Base-by-base conservation (phyloP, 2,113 vertebrate species). In the Trogon surrucura region DNA sequence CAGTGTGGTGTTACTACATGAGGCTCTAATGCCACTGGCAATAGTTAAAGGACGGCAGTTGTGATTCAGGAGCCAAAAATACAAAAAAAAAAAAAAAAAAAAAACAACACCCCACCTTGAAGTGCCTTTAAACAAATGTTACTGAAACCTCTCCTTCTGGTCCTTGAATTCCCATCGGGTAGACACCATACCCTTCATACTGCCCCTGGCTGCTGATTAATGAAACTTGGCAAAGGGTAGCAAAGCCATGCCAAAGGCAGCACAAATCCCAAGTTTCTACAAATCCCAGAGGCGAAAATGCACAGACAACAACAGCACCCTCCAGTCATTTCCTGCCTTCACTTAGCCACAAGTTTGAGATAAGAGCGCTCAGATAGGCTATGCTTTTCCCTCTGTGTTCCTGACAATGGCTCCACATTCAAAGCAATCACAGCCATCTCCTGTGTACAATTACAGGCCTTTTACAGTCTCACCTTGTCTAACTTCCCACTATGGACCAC, bases 381-480 rank as follows among this genome's bases (percentile, higher is more conserved):
- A 3, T n/a, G 64, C 81, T 96, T 94, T 91, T 83, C 38, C 51
- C 82, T 73, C 93, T 54, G 48, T n/a, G 48, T 11, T 87, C 77
- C 82, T 92, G 77, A 96, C 93, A 96, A 96, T 78, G 71, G 81
- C 78, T 94, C 48, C 84, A 70, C 91, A 85, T 95, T 96, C 88
- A 94, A 95, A 93, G 93, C 93, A 97, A 96, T 94, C 91, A 93
- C 74, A 71, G 70, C 62, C 80, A 93, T 96, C 95, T 97, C 95
- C 78, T 71, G 93, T 94, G 94, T 90, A 92, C 95, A 97, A 95
- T 97, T 96, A 96, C 72, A 34, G 62, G 65, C 70, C 79, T 92
- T 96, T 96, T 94, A 94, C 70, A 96, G 89, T 64, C 94, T 96
- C 95, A 96, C 93, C 95, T 96, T 92, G 91, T 92, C 95, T 87